Evolutionary conservation across 2,888 invertebrate genomes (phyloP).

Genomic region (Drosophila helvetica): DNA sequence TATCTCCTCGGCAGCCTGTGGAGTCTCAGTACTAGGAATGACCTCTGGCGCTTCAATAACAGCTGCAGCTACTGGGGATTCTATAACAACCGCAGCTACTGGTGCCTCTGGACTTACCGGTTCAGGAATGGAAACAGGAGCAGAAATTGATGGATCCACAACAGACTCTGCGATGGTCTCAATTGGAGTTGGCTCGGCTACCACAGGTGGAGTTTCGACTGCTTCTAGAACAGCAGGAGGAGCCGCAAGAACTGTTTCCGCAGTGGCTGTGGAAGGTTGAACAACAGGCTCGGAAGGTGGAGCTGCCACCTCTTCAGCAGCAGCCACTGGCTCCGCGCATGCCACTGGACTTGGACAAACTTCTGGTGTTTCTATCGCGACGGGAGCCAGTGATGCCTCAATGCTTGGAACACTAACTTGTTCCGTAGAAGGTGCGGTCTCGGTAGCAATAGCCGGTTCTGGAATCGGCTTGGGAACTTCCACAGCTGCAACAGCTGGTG

Average conservation of each 20-base stretch:
- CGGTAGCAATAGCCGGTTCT: not conserved
- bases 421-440: not conserved
- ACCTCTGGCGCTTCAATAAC: not conserved
- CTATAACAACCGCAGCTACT: not conserved
- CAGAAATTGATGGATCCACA: not conserved
- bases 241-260: conserved; percentile 5
- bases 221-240: not conserved
- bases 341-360: not conserved
- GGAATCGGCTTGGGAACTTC: not conserved
- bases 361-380: not conserved
- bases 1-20: not conserved
- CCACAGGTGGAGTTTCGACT: not conserved
- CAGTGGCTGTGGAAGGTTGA: not conserved
- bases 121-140: not conserved
- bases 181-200: not conserved
- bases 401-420: too few species aligned
- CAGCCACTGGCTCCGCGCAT: not conserved
- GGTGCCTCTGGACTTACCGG: not conserved
- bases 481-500: not conserved
- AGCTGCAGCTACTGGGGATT: not conserved
- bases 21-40: not conserved
- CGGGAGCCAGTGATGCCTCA: not conserved
- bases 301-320: not conserved
- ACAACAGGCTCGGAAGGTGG: not conserved
- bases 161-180: not conserved